Percentiles rank a stretch among this genome's conserved stretches.
These are phyloP conservation scores for Drosophila barbarae DNA, from an alignment of 2,888 invertebrate genomes.

Conservation along the genomic window DNA sequence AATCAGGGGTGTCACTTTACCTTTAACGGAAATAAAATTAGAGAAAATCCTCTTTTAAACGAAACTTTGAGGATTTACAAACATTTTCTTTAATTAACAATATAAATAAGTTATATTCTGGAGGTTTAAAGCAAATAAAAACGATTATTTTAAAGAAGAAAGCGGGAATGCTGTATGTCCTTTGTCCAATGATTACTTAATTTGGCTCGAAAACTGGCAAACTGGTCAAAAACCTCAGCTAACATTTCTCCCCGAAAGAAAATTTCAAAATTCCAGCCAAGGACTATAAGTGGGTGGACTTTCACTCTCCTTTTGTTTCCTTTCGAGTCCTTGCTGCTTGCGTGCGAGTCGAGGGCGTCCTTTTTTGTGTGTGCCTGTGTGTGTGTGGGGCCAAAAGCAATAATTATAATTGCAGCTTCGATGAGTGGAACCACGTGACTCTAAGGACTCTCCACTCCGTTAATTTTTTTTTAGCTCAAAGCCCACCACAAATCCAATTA, in stretches of 20 bases:
- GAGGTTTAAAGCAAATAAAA: too few species aligned
- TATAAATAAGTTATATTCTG: too few species aligned
- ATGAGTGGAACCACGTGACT: slow-evolving; percentile 61
- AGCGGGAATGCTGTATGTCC: too few species aligned
- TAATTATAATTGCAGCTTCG: slow-evolving; percentile 64
- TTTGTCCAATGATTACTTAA: not conserved
- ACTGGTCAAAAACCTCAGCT: not conserved
- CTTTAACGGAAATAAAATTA: not conserved
- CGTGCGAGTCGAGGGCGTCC: slow-evolving; percentile 53
- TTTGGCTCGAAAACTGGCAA: not conserved
- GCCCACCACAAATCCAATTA: slow-evolving; percentile 49
- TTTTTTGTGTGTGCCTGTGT: slow-evolving; percentile 8
- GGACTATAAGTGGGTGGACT: not conserved
- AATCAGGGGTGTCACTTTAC: not conserved
- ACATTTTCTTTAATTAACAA: too few species aligned
- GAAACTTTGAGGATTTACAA: too few species aligned
- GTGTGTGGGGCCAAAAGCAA: slow-evolving; percentile 29
- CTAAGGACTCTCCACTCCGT: slow-evolving; percentile 32
- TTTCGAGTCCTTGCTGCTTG: slow-evolving; percentile 38
- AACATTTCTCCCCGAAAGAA: not conserved
- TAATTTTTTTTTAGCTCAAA: slow-evolving; percentile 5
- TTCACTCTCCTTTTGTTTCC: slow-evolving; percentile 14
- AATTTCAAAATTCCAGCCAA: not conserved
- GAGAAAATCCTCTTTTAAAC: not conserved
- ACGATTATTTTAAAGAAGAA: too few species aligned